Evolutionary conservation across 2,888 invertebrate species (phyloP).

Genomic region (Cyaniris semiargus): DNA sequence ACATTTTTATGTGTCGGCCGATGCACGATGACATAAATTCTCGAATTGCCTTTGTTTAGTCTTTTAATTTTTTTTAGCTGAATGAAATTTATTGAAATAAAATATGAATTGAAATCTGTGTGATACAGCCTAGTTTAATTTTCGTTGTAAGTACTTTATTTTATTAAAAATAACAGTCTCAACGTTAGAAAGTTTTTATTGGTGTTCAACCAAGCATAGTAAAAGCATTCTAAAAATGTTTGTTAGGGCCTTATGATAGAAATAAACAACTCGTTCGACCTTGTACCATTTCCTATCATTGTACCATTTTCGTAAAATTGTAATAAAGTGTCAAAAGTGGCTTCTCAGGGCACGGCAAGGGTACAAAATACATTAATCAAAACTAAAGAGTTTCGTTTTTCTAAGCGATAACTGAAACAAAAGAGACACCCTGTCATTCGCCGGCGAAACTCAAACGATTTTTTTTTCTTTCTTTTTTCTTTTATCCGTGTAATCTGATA

Average conservation of each 20-base stretch:
- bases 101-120: not conserved
- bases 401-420: constrained; percentile 15
- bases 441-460: constrained; percentile 3
- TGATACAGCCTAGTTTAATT: not conserved
- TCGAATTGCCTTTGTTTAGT: constrained; percentile 24
- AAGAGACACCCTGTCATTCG: constrained; percentile 16
- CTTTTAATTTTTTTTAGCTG: not conserved
- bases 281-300: not conserved
- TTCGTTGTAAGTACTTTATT: not conserved
- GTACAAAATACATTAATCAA: constrained; percentile 3
- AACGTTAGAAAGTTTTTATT: not conserved
- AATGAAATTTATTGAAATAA: constrained; percentile 7
- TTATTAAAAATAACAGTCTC: not conserved
- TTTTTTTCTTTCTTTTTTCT: constrained; percentile 9
- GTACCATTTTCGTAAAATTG: not conserved
- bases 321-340: constrained; percentile 7
- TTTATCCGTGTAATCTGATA: constrained; percentile 27
- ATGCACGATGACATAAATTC: constrained; percentile 10
- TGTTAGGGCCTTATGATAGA: not conserved
- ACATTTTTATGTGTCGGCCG: constrained; percentile 22
- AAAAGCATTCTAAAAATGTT: not conserved
- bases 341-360: not conserved
- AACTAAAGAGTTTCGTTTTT: constrained; percentile 21
- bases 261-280: not conserved
- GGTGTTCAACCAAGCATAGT: not conserved